Conservation (phyloP, 2,888 invertebrate genomes). For the Hypomecis atomaria region DNA sequence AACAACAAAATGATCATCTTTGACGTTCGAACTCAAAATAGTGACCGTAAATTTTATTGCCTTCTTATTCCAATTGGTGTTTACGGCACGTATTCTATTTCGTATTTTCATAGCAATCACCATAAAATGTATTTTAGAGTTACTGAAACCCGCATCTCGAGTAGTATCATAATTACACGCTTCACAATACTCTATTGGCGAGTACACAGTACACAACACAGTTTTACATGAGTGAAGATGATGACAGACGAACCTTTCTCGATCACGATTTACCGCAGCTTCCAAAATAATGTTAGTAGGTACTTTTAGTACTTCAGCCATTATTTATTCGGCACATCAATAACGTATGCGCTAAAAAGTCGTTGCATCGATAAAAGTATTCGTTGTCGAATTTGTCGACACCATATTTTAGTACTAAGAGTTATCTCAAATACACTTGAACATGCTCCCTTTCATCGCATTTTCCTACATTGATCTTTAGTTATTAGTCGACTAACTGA, state of each 20-base stretch:
- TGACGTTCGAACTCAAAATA: slow-evolving; percentile 23
- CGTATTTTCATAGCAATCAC: slow-evolving; percentile 24
- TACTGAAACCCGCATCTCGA: background rate
- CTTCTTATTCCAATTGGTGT: slow-evolving; percentile 20
- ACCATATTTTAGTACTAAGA: too few relatives aligned
- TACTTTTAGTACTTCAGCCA: too few relatives aligned
- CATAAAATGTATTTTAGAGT: slow-evolving; percentile 30
- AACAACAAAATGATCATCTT: slow-evolving; percentile 17
- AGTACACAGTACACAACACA: background rate
- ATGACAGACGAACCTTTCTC: slow-evolving; percentile 1
- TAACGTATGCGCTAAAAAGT: background rate
- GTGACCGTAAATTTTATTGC: slow-evolving; percentile 24
- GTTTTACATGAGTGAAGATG: slow-evolving; percentile 2
- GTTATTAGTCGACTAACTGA: too few relatives aligned
- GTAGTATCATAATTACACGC: background rate
- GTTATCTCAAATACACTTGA: too few relatives aligned
- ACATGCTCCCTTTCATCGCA: too few relatives aligned
- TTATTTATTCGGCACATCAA: background rate
- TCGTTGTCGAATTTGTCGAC: too few relatives aligned
- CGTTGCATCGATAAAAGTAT: too few relatives aligned
- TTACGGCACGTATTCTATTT: slow-evolving; percentile 24
- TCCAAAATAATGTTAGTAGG: background rate
- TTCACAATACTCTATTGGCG: background rate
- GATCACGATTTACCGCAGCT: background rate
- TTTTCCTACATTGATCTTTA: too few relatives aligned